Base-by-base conservation (phyloP, 2,888 invertebrate genomes). In the Melanophora roralis region DNA sequence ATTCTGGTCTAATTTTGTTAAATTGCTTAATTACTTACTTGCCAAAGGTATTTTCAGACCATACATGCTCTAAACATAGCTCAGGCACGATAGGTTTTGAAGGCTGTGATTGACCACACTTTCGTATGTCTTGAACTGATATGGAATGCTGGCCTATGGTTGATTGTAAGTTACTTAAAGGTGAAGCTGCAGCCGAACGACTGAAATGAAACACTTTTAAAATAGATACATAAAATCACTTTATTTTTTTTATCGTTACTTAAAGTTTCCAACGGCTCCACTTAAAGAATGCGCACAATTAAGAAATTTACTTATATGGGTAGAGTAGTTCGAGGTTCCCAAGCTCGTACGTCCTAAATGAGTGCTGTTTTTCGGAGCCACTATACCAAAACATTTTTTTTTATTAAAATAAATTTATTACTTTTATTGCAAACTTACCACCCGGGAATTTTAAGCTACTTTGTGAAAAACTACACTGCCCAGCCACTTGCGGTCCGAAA, bases 31-130 rank as follows among this genome's bases (percentile, higher is more conserved):
- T 0, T 53, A 91, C 91, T 87, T 78, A 92, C 91, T 51, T 87
- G 90, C 92, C 82, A 89, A 85, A 80, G 83, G 86, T 91, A 76
- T 91, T 93, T 85, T 98, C 98, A 0, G 95, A 95, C 98, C 98
- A 98, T 12, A 97, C 91, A 86, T 95, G 95, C 83, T 98, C 97
- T 51, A 98, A 91, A 85, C 97, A 97, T 81, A 97, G 92, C 83
- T 96, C 95, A 0, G 98, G 97, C 83, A 94, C 93, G 27, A 96
- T 90, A 0, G 96, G 95, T 83, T 94, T 91, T 0, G 93, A 90
- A n/a, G 92, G 92, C 49, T 91, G 92, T 0, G 88, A 85, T 78
- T 91, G 91, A 0, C 90, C 89, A 21, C 90, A 85, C 36, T 91
- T 91, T 40, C 91, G 91, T 1, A 91, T 87, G 57, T 90, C 89